Base-by-base conservation (phyloP, 2,888 invertebrate species). In the Timema cristinae region DNA sequence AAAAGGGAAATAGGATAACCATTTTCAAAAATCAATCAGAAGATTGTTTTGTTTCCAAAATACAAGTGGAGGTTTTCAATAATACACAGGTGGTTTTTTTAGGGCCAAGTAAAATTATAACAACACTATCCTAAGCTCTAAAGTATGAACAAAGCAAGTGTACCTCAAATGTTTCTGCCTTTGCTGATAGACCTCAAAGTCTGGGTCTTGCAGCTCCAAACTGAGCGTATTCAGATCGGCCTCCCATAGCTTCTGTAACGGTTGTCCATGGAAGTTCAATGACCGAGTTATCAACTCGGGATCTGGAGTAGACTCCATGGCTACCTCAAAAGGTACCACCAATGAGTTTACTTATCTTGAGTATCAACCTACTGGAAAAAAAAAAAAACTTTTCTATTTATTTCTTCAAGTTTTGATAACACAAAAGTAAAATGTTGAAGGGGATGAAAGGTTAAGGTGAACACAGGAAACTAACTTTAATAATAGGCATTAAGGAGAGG, bases 231-330 rank as follows among this genome's bases (percentile, higher is more conserved):
- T 78, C 73, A 94, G 83, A 80, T 93, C 92, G 70, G 89, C 89
- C 79, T 91, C 94, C 93, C 94, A 94, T 78, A 93, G 88, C 84
- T 94, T 94, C 83, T 92, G 93, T 76, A 94, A 84, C 79, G 93
- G 93, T 79, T 92, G 92, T 4, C 94, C 94, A 85, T 94, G 94
- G 81, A 91, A 94, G 83, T 92, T 91, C 77, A 94, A 84, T 74
- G 91, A 87, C 79, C 90, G 90, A 80, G 89, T 84, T 81, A 94
- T 86, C 74, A 87, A 82, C 72, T 85, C 84, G 75, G 84, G 77
- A 80, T 86, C 86, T 81, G 87, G 81, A 69, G 72, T 70, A 56
- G 74, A 67, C 67, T 76, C 76, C 74, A 76, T 76, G 56, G 15
- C 61, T 68, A 50, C 67, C 54, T 15, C 54, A 68, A 16, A 13